Conservation (phyloP, 2,888 invertebrate species). For the Scrobipalpa atriplicella region DNA sequence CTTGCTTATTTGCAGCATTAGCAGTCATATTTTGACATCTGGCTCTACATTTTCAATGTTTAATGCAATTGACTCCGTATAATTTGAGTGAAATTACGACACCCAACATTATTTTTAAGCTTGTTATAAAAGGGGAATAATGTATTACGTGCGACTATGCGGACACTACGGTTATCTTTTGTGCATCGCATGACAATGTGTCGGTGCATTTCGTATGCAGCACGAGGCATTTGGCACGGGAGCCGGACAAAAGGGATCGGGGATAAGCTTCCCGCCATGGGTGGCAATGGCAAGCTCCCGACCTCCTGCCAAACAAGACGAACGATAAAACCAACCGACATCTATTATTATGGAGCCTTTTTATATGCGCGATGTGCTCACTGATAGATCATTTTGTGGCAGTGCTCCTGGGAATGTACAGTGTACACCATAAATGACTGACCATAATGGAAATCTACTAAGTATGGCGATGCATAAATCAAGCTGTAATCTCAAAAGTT, state of each 20-base stretch:
- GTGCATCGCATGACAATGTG: conserved; percentile 63
- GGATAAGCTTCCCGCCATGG: conserved; percentile 68
- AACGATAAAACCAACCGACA: conserved; percentile 8
- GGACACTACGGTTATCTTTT: conserved; percentile 60
- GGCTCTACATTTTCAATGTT: not conserved
- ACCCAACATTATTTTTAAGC: conserved; percentile 21
- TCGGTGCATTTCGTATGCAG: conserved; percentile 66
- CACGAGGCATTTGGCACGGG: conserved; percentile 66
- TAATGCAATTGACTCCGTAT: conserved; percentile 8
- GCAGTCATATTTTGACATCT: not conserved
- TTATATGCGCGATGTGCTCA: conserved; percentile 25
- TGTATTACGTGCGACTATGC: conserved; percentile 37
- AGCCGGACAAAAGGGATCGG: conserved; percentile 61
- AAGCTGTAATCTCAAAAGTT: not conserved
- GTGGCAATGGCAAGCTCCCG: conserved; percentile 71
- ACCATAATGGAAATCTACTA: not conserved
- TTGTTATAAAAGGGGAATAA: conserved; percentile 11
- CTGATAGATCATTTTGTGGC: not conserved
- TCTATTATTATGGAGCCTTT: not conserved
- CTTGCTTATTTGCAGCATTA: not conserved
- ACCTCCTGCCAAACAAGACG: conserved; percentile 29
- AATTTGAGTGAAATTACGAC: not conserved
- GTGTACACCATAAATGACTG: conserved; percentile 5
- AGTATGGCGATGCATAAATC: not conserved
- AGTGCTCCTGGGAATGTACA: conserved; percentile 8